phyloP scores from a whole-genome alignment of 2,113 vertebrate genomes.

The Progne subis region DNA sequence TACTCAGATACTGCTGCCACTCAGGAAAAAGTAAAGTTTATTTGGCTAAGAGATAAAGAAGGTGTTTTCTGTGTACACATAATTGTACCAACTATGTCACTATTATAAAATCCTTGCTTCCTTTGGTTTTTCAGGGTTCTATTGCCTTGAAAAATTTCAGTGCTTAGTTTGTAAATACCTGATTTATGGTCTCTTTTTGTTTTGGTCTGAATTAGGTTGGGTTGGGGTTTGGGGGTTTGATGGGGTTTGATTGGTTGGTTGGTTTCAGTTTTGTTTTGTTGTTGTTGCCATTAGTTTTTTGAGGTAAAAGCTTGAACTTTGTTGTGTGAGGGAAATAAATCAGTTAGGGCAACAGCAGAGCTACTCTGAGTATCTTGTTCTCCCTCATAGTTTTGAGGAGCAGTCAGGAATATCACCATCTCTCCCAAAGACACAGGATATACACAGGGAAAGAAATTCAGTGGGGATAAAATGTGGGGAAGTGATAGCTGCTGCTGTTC shows the following conservation, averaged over 20 bases:
- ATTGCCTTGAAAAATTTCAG: not conserved
- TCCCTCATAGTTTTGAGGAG: not conserved
- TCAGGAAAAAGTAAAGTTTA: not conserved
- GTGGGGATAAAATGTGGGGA: not conserved
- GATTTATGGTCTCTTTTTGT: not conserved
- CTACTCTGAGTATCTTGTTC: not conserved
- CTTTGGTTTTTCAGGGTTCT: not conserved
- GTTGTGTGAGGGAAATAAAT: not conserved
- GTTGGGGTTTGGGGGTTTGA: not conserved
- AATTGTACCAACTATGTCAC: not conserved
- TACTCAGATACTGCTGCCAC: not conserved
- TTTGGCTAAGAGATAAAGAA: not conserved
- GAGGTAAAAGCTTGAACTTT: not conserved
- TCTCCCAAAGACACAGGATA: not conserved
- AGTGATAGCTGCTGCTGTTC: not conserved
- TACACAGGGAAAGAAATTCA: not conserved
- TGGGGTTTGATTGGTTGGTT: fast-evolving
- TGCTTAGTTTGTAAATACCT: not conserved
- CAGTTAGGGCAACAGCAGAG: not conserved
- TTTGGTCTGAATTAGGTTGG: not conserved
- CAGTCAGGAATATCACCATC: not conserved
- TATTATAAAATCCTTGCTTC: not conserved
- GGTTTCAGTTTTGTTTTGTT: not conserved
- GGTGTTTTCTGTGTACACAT: not conserved
- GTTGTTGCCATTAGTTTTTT: not conserved